Evolutionary conservation across 2,113 vertebrate genomes (phyloP).

Genomic region (Nymphicus hollandicus): DNA sequence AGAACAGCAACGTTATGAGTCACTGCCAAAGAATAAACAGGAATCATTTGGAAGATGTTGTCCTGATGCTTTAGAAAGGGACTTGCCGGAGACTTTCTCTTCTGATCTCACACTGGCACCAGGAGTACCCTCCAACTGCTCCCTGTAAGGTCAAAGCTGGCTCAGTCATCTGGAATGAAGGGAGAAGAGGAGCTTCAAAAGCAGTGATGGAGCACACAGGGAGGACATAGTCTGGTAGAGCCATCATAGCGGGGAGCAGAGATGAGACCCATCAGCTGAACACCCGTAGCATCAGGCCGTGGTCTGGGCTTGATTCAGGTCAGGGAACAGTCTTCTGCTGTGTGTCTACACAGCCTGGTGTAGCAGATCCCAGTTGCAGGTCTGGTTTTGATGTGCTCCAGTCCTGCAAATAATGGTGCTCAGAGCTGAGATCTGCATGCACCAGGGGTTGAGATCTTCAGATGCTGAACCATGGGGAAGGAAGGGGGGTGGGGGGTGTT

Average conservation of each 20-base stretch:
- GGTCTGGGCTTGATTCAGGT: background rate
- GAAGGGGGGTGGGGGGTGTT: accelerated
- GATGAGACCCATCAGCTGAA: background rate
- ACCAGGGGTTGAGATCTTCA: background rate
- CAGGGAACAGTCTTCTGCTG: too few species aligned
- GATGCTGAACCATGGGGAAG: background rate
- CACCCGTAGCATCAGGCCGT: background rate
- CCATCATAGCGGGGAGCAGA: background rate
- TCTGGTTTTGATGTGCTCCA: background rate
- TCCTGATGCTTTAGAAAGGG: background rate
- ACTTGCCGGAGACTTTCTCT: constrained; percentile 20
- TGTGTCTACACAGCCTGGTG: background rate
- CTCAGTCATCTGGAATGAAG: background rate
- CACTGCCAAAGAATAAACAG: constrained; percentile 56
- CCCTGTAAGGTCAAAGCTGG: background rate
- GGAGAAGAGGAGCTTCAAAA: background rate
- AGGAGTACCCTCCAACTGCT: background rate
- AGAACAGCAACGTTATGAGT: constrained; percentile 55
- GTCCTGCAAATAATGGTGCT: background rate
- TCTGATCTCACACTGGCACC: background rate
- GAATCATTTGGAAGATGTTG: constrained; percentile 36
- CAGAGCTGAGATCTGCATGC: background rate
- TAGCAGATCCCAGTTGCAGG: background rate
- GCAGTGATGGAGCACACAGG: accelerated
- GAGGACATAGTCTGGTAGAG: background rate